Conservation (phyloP, 2,888 invertebrate genomes). For the Spisula subtruncata region DNA sequence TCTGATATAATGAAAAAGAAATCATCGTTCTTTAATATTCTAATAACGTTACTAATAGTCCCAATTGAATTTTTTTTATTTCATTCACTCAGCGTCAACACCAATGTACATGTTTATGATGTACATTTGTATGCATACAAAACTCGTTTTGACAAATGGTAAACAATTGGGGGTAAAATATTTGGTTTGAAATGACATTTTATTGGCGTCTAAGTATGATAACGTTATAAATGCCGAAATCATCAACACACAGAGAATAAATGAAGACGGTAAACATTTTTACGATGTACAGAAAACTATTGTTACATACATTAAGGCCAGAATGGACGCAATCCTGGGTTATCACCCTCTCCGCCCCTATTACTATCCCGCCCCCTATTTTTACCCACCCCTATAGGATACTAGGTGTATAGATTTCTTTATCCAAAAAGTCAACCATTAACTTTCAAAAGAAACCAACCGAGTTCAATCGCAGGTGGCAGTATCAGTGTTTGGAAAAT, state of each 20-base stretch:
- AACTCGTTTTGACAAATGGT: background rate
- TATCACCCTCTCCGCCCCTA: too few species aligned
- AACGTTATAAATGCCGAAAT: background rate
- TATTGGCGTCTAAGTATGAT: conserved; percentile 7
- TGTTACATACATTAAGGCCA: too few species aligned
- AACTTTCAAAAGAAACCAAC: too few species aligned
- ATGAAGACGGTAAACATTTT: background rate
- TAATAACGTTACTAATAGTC: too few species aligned
- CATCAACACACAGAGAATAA: background rate
- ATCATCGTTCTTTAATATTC: background rate
- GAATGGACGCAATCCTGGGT: too few species aligned
- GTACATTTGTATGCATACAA: background rate
- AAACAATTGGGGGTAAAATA: background rate
- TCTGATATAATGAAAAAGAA: background rate
- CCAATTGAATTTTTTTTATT: background rate
- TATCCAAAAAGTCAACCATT: too few species aligned
- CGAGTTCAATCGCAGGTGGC: too few species aligned
- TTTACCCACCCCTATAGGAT: too few species aligned
- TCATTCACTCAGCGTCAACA: background rate
- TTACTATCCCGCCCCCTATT: too few species aligned
- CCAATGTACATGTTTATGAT: background rate
- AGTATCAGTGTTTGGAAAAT: too few species aligned
- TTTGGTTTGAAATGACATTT: conserved; percentile 17
- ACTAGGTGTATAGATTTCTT: too few species aligned
- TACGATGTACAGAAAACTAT: too few species aligned